These are phyloP conservation scores for Tachysurus fulvidraco DNA, from an alignment of 2,113 vertebrate genomes.

Conservation along the genomic window DNA sequence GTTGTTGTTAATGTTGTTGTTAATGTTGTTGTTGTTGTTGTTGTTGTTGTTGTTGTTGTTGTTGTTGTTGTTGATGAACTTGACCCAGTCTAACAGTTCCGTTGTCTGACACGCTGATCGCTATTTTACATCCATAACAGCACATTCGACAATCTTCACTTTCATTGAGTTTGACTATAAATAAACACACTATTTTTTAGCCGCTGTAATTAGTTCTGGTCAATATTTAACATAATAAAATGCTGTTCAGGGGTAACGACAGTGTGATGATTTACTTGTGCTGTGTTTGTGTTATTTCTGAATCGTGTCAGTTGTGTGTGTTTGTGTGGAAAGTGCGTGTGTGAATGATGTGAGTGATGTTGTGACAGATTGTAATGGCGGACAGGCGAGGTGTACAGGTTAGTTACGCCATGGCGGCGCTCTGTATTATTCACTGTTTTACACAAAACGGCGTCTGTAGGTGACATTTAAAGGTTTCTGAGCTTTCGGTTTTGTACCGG, in stretches of 20 bases:
- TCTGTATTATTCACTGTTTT: slow-evolving; percentile 68
- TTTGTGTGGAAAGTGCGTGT: slow-evolving; percentile 64
- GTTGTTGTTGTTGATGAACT: neutral
- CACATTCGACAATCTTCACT: slow-evolving; percentile 3
- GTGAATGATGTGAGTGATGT: slow-evolving; percentile 48
- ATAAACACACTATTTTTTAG: neutral
- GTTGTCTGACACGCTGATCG: neutral
- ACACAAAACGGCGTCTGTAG: slow-evolving; percentile 55
- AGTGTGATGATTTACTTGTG: too few relatives aligned
- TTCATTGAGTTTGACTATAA: neutral
- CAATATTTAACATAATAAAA: neutral
- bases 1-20: too few relatives aligned
- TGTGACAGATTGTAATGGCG: slow-evolving; percentile 72
- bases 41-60: too few relatives aligned
- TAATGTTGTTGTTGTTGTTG: too few relatives aligned
- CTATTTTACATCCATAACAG: neutral
- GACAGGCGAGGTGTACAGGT: slow-evolving; percentile 82
- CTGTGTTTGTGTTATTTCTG: neutral
- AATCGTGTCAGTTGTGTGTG: too few relatives aligned
- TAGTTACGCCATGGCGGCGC: slow-evolving; percentile 76
- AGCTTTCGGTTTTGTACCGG: slow-evolving; percentile 54
- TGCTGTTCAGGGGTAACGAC: neutral
- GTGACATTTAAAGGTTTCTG: neutral
- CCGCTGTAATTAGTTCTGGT: neutral
- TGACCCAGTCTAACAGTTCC: slow-evolving; percentile 9